Base-by-base conservation (phyloP, 2,888 invertebrate genomes). In the Folsomia candida region DNA sequence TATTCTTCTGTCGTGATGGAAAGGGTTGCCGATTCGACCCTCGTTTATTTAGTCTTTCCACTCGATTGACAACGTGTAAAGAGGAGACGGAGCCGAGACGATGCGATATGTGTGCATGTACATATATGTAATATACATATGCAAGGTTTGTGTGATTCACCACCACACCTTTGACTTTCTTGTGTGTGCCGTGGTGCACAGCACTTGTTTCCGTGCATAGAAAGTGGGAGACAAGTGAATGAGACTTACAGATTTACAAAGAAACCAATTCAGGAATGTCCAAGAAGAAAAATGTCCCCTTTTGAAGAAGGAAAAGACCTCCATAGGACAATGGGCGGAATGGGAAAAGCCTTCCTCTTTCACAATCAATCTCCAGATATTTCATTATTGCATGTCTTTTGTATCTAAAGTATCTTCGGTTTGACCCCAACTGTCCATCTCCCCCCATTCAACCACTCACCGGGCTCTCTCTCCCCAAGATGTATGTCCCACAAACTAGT, bases 361-460 rank as follows among this genome's bases (percentile, higher is more conserved):
- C 27, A 61, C 61, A 61, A 61, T 61, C 61, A 61, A 61, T 61
- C 61, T 61, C 63, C 63, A 37, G 37, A 62, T 51, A 64, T 64
- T 37, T 64, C 63, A 51, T 51, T 64, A 64, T 64, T 64, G 54
- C 54, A 54, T 54, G 54, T 54, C 54, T 54, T 54, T 54, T 37
- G 22, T 22, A 37, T 51, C 51, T 37, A 47, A 29, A 29, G 63
- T 64, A 64, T 64, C 63, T 64, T 64, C 24, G 63, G 47, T 51
- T n/a, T 64, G 63, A 64, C 63, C 63, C 63, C 51, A 22, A 11
- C 63, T 51, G 63, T 64, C 63, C 63, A 64, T 64, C 63, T 64
- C 51, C 51, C 51, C 25, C 51, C 51, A 62, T 62, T 28, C 28
- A 62, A 37, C 37, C 54, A 54, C 22, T 54, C 54, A 54, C 54